Evolutionary conservation across 2,113 vertebrate genomes (phyloP).

Genomic region (Cercopithecus mona): DNA sequence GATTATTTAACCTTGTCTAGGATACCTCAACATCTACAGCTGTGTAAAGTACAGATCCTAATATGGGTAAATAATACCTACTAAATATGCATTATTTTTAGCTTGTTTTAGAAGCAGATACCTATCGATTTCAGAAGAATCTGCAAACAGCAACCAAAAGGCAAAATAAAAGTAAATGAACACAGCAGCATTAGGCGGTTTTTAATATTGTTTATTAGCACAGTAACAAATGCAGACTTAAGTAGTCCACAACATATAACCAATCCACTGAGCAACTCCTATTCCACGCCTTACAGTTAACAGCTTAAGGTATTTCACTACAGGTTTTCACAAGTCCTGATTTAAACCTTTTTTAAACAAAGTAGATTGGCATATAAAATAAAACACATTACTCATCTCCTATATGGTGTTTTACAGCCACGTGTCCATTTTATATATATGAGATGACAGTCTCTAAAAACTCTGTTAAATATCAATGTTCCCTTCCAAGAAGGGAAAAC

Average conservation of each 20-base stretch:
- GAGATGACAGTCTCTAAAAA: slow-evolving; percentile 84
- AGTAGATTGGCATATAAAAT: slow-evolving; percentile 86
- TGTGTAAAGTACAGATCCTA: neutral
- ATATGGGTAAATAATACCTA: neutral
- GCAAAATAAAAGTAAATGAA: slow-evolving; percentile 54
- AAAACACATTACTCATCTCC: slow-evolving; percentile 81
- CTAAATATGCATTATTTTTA: neutral
- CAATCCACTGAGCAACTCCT: slow-evolving; percentile 88
- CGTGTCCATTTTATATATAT: slow-evolving; percentile 75
- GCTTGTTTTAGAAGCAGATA: neutral
- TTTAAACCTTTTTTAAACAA: slow-evolving; percentile 82
- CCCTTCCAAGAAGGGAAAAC: slow-evolving; percentile 76
- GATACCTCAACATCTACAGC: neutral
- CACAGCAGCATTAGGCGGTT: slow-evolving; percentile 59
- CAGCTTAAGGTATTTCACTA: slow-evolving; percentile 93
- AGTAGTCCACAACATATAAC: slow-evolving; percentile 88
- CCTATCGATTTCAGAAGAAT: neutral
- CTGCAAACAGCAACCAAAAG: slow-evolving; percentile 15
- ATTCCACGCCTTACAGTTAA: slow-evolving; percentile 87
- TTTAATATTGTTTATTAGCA: slow-evolving; percentile 90
- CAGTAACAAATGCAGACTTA: slow-evolving; percentile 90
- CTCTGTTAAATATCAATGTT: slow-evolving; percentile 83
- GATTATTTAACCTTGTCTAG: slow-evolving; percentile 1
- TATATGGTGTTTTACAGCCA: slow-evolving; percentile 77
- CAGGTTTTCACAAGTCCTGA: slow-evolving; percentile 83